phyloP scores from a whole-genome alignment of 1,140 invertebrate genomes.

The Odontomachus brunneus region DNA sequence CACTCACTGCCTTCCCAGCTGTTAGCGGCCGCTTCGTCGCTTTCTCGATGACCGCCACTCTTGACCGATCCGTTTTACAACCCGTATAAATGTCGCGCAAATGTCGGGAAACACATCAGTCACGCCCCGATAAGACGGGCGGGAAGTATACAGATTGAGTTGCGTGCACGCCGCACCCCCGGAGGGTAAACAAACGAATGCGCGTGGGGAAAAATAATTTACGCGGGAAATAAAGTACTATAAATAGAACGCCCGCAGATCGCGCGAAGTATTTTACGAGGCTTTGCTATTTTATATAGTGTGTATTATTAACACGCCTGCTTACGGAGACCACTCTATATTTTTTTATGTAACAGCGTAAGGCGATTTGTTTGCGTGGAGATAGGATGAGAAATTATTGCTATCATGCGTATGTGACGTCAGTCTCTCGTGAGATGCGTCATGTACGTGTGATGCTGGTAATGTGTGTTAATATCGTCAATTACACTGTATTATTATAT shows the following conservation, averaged over 20 bases:
- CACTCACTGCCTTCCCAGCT: conserved; percentile 1
- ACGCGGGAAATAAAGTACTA: background rate
- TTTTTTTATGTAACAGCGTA: no score
- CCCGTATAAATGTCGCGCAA: conserved; percentile 19
- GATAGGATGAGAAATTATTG: no score
- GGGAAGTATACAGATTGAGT: background rate
- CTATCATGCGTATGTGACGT: no score
- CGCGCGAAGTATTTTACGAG: no score
- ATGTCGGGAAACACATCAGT: conserved; percentile 35
- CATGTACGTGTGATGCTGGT: no score
- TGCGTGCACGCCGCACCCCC: background rate
- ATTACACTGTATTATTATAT: no score
- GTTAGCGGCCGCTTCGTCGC: conserved; percentile 3
- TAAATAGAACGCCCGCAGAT: background rate
- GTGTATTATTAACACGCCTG: no score
- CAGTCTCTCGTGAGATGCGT: no score
- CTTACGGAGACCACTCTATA: no score
- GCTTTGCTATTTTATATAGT: no score
- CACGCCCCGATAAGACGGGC: background rate
- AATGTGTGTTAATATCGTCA: no score
- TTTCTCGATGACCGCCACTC: conserved; percentile 14
- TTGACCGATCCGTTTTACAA: conserved; percentile 23
- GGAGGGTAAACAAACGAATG: background rate
- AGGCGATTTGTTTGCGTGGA: no score
- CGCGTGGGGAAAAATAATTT: background rate